phyloP scores from a whole-genome alignment of 2,888 invertebrate species.

The Drosophila picticornis region DNA sequence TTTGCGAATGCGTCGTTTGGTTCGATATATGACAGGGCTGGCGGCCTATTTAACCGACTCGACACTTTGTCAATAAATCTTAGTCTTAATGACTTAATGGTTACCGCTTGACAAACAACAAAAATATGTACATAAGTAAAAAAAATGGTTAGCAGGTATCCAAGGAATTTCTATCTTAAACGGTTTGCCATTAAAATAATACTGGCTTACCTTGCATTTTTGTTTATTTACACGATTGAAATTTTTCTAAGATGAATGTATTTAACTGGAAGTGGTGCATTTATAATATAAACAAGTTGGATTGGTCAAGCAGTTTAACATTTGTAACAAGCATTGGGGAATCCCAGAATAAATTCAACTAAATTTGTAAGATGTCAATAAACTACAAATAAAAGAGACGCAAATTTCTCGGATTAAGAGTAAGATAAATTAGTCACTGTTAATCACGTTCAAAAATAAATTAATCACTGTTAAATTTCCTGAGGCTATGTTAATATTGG shows the following conservation, averaged over 20 bases:
- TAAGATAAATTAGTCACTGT: background rate
- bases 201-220: background rate
- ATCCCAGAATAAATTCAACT: background rate
- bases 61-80: background rate
- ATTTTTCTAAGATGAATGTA: background rate
- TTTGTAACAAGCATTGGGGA: background rate
- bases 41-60: background rate
- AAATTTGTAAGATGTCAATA: background rate
- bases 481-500: background rate
- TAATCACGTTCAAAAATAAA: background rate
- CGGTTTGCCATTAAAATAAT: background rate
- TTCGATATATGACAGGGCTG: background rate
- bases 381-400: background rate
- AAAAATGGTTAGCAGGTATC: background rate
- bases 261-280: background rate
- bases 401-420: background rate
- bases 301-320: background rate
- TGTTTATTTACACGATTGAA: background rate
- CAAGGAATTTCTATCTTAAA: background rate
- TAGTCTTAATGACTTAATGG: background rate
- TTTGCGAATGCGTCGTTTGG: background rate
- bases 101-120: background rate
- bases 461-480: background rate
- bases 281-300: background rate
- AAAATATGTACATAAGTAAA: background rate